Conservation (phyloP, 2,113 vertebrate genomes). For the Nothoprocta pentlandii region DNA sequence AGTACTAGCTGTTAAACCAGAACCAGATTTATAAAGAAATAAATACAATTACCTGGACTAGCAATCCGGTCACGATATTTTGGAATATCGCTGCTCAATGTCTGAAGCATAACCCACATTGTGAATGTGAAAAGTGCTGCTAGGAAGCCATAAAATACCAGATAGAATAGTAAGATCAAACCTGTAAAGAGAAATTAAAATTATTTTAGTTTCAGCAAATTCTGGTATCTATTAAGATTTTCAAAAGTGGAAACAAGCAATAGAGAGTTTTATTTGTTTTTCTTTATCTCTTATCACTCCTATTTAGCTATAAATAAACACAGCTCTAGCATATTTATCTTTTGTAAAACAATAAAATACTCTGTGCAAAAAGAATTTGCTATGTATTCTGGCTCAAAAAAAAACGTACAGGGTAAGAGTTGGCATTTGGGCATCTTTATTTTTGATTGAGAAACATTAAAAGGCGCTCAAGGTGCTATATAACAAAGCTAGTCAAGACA, state of each 20-base stretch:
- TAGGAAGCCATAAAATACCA: slow-evolving; percentile 96
- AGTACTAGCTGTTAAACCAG: background rate
- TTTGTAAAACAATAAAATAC: background rate
- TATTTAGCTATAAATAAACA: background rate
- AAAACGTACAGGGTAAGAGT: background rate
- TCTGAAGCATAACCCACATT: slow-evolving; percentile 98
- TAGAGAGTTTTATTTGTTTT: background rate
- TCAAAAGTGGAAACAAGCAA: background rate
- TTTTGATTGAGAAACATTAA: background rate
- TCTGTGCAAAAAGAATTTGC: background rate
- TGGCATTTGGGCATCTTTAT: background rate
- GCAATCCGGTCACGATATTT: slow-evolving; percentile 92
- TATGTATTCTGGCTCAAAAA: background rate
- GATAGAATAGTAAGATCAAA: slow-evolving; percentile 94
- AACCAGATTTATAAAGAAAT: background rate
- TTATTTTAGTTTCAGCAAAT: background rate
- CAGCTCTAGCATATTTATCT: background rate
- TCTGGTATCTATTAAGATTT: background rate
- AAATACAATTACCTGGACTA: slow-evolving; percentile 86
- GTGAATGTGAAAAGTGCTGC: slow-evolving; percentile 94
- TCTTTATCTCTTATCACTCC: background rate
- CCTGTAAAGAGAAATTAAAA: slow-evolving; percentile 76
- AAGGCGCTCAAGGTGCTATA: background rate
- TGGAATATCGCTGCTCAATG: slow-evolving; percentile 88
- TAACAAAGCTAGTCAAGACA: background rate